These are phyloP conservation scores for Apomyelois bistriatella DNA, from an alignment of 2,888 invertebrate species.

Conservation along the genomic window DNA sequence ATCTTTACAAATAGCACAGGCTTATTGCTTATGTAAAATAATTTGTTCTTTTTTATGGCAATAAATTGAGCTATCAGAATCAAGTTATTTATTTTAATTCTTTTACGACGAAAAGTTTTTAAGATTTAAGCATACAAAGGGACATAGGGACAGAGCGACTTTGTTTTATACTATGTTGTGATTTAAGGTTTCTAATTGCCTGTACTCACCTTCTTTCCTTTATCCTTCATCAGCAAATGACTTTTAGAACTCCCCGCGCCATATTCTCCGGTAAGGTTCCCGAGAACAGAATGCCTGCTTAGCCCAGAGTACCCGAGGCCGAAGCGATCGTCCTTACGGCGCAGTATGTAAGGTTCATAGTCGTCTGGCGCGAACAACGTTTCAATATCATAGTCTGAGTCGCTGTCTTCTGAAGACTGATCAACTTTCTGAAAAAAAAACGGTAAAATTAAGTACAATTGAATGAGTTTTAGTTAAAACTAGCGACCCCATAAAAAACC, in stretches of 20 bases:
- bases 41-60: too few relatives aligned
- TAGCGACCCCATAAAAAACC: too few relatives aligned
- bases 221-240: conserved; percentile 66
- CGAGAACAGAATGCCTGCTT: conserved; percentile 82
- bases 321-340: conserved; percentile 89
- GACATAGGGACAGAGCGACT: too few relatives aligned
- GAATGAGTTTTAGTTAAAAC: background rate
- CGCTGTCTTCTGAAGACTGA: conserved; percentile 39
- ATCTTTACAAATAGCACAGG: too few relatives aligned
- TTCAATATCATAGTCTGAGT: conserved; percentile 77
- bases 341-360: conserved; percentile 85
- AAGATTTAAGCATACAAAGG: too few relatives aligned
- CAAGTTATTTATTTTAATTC: too few relatives aligned
- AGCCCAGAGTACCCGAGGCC: conserved; percentile 89
- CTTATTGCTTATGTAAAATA: too few relatives aligned
- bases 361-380: conserved; percentile 89
- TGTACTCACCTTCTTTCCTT: conserved; percentile 65
- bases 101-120: too few relatives aligned
- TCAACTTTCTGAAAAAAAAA: background rate
- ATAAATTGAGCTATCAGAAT: too few relatives aligned
- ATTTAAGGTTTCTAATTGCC: too few relatives aligned
- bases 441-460: background rate
- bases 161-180: too few relatives aligned
- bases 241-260: conserved; percentile 44
- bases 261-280: conserved; percentile 55